Base-by-base conservation (phyloP, 2,797 vertebrate genomes). In the Rhincodon typus region DNA sequence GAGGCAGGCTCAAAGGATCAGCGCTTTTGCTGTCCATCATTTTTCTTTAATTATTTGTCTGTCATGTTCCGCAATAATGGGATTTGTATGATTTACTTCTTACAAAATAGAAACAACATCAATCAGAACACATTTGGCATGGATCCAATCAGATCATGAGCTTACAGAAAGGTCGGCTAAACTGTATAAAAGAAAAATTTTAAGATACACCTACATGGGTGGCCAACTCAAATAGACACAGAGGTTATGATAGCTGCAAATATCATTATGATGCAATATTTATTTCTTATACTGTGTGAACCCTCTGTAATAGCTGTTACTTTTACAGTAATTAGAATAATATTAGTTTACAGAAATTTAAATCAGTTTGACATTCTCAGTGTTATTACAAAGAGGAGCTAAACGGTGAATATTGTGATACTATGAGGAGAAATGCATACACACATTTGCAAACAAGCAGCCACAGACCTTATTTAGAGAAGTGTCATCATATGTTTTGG, bases 401-500 rank as follows among this genome's bases (percentile, higher is more conserved):
- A 57, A 95, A 95, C 3, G 27, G 46, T 74, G 70, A 50, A 77
- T 46, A 77, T 21, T 77, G 46, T n/a, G 94, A 95, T 77, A 66
- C 57, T 10, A 50, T 50, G 70, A 77, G 46, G 72, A 70, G 74
- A 77, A 77, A 77, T 17, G 34, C 67, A 50, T 6, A 53, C 27
- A 17, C 46, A 95, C 94, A 57, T 93, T 93, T 95, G 94, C 94
- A 95, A 95, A 95, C 94, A 74, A 74, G 94, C 67, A 74, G 70
- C 94, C 38, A 50, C 17, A 30, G 70, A 34, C 46, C 70, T 95
- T 95, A 95, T 95, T 95, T 95, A 95, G 94, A 95, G 77, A 95
- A 95, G 94, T 95, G 94, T n/a, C 94, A 95, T 95, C 94, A 95
- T 95, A 57, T 95, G 94, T 95, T 95, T 95, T 95, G 94, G 70